These are phyloP conservation scores for Dolichomitus sp. DNA, from an alignment of 2,888 invertebrate species.

Conservation along the genomic window DNA sequence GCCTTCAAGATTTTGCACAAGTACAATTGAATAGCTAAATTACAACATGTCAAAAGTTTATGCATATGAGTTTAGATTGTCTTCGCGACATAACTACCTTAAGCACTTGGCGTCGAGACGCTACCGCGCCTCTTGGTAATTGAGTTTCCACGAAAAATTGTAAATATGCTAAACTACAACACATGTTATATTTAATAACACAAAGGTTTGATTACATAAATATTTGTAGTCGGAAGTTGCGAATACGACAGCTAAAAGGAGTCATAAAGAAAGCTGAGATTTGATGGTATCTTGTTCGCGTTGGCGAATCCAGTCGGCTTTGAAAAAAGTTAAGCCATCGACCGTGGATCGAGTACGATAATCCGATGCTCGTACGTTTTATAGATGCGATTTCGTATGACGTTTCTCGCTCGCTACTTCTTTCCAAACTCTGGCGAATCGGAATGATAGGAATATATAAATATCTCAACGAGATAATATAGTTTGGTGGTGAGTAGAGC, in stretches of 20 bases:
- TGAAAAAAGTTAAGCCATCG: slow-evolving; percentile 29
- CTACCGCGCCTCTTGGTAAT: too few species aligned
- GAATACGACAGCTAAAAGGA: neutral
- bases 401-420: slow-evolving; percentile 34
- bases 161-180: too few species aligned
- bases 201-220: neutral
- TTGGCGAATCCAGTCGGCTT: neutral
- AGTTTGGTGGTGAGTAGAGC: slow-evolving; percentile 53
- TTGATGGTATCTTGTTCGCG: neutral
- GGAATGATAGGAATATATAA: slow-evolving; percentile 33
- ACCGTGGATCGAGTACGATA: slow-evolving; percentile 18
- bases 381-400: slow-evolving; percentile 40
- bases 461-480: slow-evolving; percentile 36
- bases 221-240: neutral
- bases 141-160: too few species aligned
- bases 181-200: neutral
- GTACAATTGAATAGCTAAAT: too few species aligned
- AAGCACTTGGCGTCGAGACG: too few species aligned
- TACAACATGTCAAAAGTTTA: too few species aligned
- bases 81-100: too few species aligned
- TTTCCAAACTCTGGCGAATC: neutral
- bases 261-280: neutral
- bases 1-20: too few species aligned
- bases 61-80: too few species aligned
- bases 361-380: slow-evolving; percentile 54